Base-by-base conservation (phyloP, 2,797 vertebrate genomes). In the Tarsius wallacei region DNA sequence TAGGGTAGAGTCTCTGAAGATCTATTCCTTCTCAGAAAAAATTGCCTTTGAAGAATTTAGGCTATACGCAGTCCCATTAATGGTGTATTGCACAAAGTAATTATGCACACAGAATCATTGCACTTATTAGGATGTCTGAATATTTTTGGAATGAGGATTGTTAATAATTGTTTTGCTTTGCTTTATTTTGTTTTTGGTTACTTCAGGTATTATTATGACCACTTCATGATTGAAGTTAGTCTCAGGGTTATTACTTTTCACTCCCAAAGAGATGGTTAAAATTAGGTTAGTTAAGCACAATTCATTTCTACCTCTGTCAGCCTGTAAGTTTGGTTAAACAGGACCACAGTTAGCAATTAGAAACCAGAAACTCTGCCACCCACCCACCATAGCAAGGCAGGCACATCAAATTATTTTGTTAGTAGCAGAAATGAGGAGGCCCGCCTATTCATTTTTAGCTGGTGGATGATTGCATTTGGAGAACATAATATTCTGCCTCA, bases 21-120 rank as follows among this genome's bases (percentile, higher is more conserved):
- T 24, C 14, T 16, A 74, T 68, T 96, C 70, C 22, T 73, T 66
- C 26, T 74, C 33, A 74, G 28, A 61, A 83, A 86, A 90, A 91
- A 90, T 61, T 51, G 28, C 19, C 76, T 93, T 96, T 96, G 85
- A 93, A 96, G 89, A 92, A 96, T 90, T 55, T 78, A 83, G 57
- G 63, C n/a, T 90, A n/a, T 74, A 73, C 21, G 33, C 7, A 42
- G 26, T n/a, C 7, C 57, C 19, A 55, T 47, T 71, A 91, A 80
- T 68, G 19, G 17, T 84, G 26, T 28, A 78, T 13, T 80, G 24
- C n/a, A 73, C 53, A 59, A 80, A 68, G n/a, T 84, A 63, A 93
- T 81, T 88, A 95, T 47, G 13, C 19, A 36, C 77, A 59, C 17
- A 51, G 47, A 84, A 81, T 88, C 42, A 68, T 68, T 66, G 66